Percentiles rank a stretch among this genome's conserved stretches.
These are phyloP conservation scores for Bombylius major DNA, from an alignment of 2,888 invertebrate genomes.

Conservation along the genomic window DNA sequence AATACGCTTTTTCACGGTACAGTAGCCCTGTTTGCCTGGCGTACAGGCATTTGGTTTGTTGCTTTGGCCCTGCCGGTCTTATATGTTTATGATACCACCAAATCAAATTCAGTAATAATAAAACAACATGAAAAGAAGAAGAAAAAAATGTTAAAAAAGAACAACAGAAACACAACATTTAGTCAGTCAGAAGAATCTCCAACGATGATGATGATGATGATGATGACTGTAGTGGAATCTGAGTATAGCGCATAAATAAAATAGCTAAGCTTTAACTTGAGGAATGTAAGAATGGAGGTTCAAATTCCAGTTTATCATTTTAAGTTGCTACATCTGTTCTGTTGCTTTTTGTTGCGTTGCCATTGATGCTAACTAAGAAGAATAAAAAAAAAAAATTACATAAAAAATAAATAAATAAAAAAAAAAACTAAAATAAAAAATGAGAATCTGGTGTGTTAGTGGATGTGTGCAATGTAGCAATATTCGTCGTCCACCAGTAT, in stretches of 20 bases:
- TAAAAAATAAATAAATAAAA: no score
- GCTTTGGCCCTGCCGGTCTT: neutral
- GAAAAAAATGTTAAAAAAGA: no score
- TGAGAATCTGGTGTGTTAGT: no score
- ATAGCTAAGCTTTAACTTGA: neutral
- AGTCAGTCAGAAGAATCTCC: no score
- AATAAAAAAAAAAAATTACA: no score
- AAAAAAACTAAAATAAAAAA: no score
- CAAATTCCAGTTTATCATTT: neutral
- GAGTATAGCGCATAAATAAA: neutral
- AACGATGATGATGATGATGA: neutral
- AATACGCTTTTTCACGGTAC: constrained; percentile 8
- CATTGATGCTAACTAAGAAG: no score
- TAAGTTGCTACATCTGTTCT: neutral
- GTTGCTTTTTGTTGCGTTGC: neutral
- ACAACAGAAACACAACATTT: no score
- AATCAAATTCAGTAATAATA: no score
- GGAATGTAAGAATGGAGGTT: neutral
- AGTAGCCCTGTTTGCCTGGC: neutral
- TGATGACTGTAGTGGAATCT: neutral
- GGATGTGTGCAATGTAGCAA: no score
- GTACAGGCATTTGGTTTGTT: neutral
- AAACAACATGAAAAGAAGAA: no score
- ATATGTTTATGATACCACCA: neutral
- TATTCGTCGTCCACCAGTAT: no score